Conservation (phyloP, 1,140 invertebrate genomes). For the Drosophila sucinea region DNA sequence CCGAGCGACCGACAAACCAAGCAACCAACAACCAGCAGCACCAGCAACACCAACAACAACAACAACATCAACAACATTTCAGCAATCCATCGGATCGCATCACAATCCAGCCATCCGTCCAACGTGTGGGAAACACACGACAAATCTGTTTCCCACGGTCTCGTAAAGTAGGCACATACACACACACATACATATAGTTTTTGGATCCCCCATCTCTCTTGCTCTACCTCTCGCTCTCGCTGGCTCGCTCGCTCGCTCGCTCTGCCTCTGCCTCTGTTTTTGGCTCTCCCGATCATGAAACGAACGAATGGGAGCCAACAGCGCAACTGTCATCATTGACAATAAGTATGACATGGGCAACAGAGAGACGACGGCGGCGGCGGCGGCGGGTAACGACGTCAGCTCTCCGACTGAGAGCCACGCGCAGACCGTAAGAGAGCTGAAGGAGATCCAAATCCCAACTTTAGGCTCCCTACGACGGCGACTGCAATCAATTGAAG, state of each 20-base stretch:
- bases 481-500: conserved; percentile 71
- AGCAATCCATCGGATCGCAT: conserved; percentile 82
- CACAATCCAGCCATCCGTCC: conserved; percentile 83
- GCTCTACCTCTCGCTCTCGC: background rate
- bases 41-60: conserved; percentile 31
- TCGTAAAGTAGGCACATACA: conserved; percentile 82
- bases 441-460: conserved; percentile 70
- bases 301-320: conserved; percentile 64
- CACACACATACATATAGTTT: conserved; percentile 40
- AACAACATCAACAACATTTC: conserved; percentile 77
- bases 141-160: conserved; percentile 86
- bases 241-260: background rate
- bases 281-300: conserved; percentile 19
- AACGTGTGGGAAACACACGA: conserved; percentile 85
- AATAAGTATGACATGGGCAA: conserved; percentile 82
- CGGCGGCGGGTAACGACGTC: conserved; percentile 10
- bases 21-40: conserved; percentile 46
- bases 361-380: conserved; percentile 8
- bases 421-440: conserved; percentile 36
- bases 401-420: conserved; percentile 7
- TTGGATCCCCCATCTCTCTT: conserved; percentile 48
- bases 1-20: conserved; percentile 39
- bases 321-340: conserved; percentile 83
- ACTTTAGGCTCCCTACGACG: conserved; percentile 46
- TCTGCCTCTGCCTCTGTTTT: background rate